Base-by-base conservation (phyloP, 2,797 vertebrate genomes). In the Paguma larvata region DNA sequence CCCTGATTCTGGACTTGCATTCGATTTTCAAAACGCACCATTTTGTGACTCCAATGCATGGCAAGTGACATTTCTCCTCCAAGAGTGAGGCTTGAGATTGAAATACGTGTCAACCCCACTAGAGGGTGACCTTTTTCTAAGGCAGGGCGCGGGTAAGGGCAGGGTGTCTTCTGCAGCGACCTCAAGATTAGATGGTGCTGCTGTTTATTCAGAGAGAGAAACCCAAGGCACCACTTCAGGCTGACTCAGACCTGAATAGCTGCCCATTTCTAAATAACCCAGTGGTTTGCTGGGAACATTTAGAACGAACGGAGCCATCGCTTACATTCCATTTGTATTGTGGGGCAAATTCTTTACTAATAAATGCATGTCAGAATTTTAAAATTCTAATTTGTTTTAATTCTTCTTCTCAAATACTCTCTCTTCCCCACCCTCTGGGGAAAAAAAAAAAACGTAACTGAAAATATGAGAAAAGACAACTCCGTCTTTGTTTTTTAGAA, bases 111-210 rank as follows among this genome's bases (percentile, higher is more conserved):
- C 32, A 48, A 9, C 77, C 2, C 92, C 95, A 2, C 93, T 96
- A 59, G 68, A 96, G 94, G 80, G 97, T 96, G 59, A 97, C 88
- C n/a, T 34, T 91, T 10, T 6, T 97, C 95, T 96, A 89, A 92
- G 41, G 87, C 82, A 73, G 38, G 27, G 70, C 98, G 65, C 27
- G 83, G 51, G 82, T 72, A 30, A 32, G 8, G 2, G 2, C 11
- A 59, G 51, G 16, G 14, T n/a, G 25, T 46, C 41, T 13, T 73
- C 9, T 0, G 10, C 41, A 65, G 16, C 11, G 63, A 15, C 25
- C 16, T 93, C 53, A 25, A 67, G 9, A 77, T 15, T 79, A 86
- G 38, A 62, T 18, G 63, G 4, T 14, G 5, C 11, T 32, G 30
- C 21, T 68, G 0, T 77, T 89, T 19, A 41, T 32, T 89, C 19